Base-by-base conservation (phyloP, 2,797 vertebrate species). In the Dallia pectoralis region DNA sequence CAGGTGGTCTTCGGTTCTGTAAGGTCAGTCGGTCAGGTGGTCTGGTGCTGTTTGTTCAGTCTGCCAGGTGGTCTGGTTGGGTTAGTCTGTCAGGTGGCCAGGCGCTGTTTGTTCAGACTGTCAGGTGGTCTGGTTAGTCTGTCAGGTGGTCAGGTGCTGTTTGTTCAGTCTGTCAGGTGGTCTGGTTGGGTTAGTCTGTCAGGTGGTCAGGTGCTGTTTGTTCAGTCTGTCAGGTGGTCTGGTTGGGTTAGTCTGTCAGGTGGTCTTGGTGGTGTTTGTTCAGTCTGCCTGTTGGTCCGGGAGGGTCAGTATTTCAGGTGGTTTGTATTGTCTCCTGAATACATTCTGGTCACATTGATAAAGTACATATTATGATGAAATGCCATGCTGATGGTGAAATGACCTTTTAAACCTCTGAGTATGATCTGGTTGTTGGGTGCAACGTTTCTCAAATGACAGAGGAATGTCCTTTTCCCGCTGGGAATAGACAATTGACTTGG, bases 381-480 rank as follows among this genome's bases (percentile, higher is more conserved):
- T 18, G 25, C 18, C 22, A 25, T 4, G 29, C 14, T 19, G n/a
- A 27, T 15, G 14, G 4, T 27, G 30, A 63, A 63, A 63, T 32
- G 29, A 5, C 61, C 15, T 14, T n/a, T n/a, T 4, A n/a, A 49
- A 18, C 75, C 77, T 77, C 82, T 84, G 84, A 84, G 82, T 82
- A 84, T 64, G 80, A 80, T 86, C 68, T 82, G 82, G 70, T 62
- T 61, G 40, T 47, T 29, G 25, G 61, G 27, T 3, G 51, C 51
- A 22, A n/a, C 8, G n/a, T 56, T 8, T n/a, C n/a, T 56, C 27
- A 62, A 27, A 62, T 18, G 22, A 62, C 6, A 6, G 18, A 27
- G 61, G 61, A 62, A 5, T 27, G 15, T 66, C 1, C 36, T 3
- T 40, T 40, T 40, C 36, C 51, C 16, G 12, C 64, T 1, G 9